Percentiles rank a stretch among this genome's conserved stretches.
Conservation (phyloP, 2,888 invertebrate genomes). For the Lasius fuliginosus region DNA sequence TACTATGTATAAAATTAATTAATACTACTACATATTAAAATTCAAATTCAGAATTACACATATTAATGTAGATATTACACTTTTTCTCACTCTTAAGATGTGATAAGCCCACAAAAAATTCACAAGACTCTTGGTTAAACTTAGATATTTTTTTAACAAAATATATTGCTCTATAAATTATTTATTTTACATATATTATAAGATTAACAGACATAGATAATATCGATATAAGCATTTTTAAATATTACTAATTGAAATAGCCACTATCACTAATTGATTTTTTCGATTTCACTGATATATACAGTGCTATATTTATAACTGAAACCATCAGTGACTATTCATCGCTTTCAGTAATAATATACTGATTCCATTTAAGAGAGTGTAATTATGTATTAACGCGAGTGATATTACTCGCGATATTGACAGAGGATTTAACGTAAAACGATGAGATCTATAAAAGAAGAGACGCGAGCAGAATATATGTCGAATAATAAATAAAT, state of each 20-base stretch:
- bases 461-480: not conserved
- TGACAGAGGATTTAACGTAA: not conserved
- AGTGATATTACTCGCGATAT: not conserved
- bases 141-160: not conserved
- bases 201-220: not conserved
- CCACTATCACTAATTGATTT: not conserved
- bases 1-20: not conserved
- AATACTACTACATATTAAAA: too few species aligned
- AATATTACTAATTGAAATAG: not conserved
- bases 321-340: not conserved
- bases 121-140: not conserved
- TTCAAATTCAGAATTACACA: too few species aligned
- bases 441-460: not conserved
- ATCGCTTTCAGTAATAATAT: not conserved
- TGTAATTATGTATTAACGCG: constrained; percentile 16
- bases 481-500: not conserved
- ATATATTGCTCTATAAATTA: not conserved
- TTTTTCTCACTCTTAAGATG: not conserved
- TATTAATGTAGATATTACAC: too few species aligned
- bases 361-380: constrained; percentile 4
- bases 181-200: not conserved
- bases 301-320: not conserved
- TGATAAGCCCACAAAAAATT: not conserved
- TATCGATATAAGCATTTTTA: not conserved
- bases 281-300: not conserved